A percentile compares a stretch with the other conserved stretches of the same genome.
Evolutionary conservation across 2,113 vertebrate species (phyloP).

Genomic region (Emydura subglobosa): DNA sequence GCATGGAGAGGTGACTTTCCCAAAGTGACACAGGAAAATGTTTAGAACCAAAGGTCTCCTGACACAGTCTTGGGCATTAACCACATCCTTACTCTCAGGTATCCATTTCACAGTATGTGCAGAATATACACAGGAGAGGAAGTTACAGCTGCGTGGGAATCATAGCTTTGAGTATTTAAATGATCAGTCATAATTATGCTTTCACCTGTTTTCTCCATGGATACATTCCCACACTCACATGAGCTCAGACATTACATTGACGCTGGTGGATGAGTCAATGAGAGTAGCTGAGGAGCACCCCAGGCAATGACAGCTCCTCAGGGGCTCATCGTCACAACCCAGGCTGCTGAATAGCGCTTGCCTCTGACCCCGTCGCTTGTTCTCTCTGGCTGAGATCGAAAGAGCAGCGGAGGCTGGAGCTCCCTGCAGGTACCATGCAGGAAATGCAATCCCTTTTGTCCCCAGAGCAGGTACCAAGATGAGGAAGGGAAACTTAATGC

Average conservation of each 20-base stretch:
- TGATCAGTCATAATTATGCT: not conserved
- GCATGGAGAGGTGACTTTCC: not conserved
- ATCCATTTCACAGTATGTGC: not conserved
- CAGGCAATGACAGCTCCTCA: not conserved
- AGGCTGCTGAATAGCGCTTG: not conserved
- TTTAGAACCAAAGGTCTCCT: not conserved
- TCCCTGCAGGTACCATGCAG: not conserved
- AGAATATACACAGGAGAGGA: not conserved
- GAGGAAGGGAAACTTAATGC: not conserved
- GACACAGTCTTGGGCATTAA: not conserved
- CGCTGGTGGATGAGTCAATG: not conserved
- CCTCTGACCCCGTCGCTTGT: not conserved
- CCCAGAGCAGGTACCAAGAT: accelerated
- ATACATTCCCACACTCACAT: not conserved
- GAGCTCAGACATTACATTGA: not conserved
- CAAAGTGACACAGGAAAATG: not conserved
- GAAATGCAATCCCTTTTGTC: not conserved
- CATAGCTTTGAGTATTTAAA: not conserved
- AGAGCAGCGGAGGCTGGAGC: not conserved
- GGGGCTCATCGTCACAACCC: not conserved
- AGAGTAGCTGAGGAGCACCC: not conserved
- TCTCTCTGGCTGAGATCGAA: not conserved
- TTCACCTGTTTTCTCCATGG: not conserved
- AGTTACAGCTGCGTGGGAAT: not conserved
- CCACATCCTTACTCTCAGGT: not conserved